Conservation (phyloP, 1,140 invertebrate species). For the Lysiphlebus fabarum region DNA sequence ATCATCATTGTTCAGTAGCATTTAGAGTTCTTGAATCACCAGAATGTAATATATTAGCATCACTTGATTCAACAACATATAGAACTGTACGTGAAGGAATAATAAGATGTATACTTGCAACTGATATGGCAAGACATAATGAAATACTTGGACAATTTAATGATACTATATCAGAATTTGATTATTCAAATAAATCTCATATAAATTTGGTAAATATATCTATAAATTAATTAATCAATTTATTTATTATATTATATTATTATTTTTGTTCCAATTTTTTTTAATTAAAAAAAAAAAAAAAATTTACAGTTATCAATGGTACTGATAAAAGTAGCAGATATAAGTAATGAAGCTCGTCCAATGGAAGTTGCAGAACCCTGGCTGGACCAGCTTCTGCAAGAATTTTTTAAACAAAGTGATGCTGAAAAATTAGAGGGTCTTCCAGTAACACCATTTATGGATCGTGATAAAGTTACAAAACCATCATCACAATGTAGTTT, state of each 20-base stretch:
- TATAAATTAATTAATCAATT: slow-evolving; percentile 28
- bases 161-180: slow-evolving; percentile 68
- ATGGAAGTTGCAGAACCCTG: slow-evolving; percentile 84
- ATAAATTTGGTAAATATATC: slow-evolving; percentile 68
- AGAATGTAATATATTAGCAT: slow-evolving; percentile 76
- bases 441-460: slow-evolving; percentile 86
- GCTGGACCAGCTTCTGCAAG: slow-evolving; percentile 75
- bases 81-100: slow-evolving; percentile 72
- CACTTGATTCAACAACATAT: slow-evolving; percentile 63
- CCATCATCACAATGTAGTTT: slow-evolving; percentile 82
- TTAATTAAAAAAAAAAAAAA: neutral
- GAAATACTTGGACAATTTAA: slow-evolving; percentile 79
- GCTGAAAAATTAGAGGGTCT: slow-evolving; percentile 80
- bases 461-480: slow-evolving; percentile 85
- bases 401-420: slow-evolving; percentile 81
- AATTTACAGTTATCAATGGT: slow-evolving; percentile 76
- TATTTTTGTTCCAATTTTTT: slow-evolving; percentile 9
- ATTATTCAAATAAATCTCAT: slow-evolving; percentile 72
- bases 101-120: slow-evolving; percentile 80
- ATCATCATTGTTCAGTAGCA: slow-evolving; percentile 85
- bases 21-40: slow-evolving; percentile 76
- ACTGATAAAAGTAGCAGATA: slow-evolving; percentile 83
- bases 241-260: neutral
- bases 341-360: slow-evolving; percentile 82
- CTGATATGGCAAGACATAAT: slow-evolving; percentile 85